Conservation (phyloP, 2,113 vertebrate species). For the Tylochromis polylepis region DNA sequence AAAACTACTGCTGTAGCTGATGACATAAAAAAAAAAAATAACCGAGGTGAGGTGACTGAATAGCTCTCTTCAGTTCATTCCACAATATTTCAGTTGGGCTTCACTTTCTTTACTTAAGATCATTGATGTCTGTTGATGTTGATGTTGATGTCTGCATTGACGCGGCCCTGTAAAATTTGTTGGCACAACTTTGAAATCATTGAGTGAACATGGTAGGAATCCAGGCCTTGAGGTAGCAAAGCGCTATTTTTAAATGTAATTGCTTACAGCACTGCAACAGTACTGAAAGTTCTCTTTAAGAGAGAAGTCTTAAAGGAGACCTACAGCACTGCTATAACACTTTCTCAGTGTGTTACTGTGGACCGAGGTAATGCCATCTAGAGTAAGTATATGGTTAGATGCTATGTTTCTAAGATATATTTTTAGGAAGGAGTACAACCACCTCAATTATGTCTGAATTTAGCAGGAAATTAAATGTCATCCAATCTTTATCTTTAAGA, state of each 20-base stretch:
- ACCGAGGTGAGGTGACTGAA: background rate
- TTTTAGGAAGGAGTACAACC: background rate
- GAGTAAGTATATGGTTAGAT: background rate
- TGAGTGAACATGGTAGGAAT: background rate
- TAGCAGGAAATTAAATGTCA: background rate
- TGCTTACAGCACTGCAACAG: background rate
- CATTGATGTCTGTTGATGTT: no score
- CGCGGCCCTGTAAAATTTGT: background rate
- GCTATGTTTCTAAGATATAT: fast-evolving
- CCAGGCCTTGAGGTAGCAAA: background rate
- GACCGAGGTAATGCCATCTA: background rate
- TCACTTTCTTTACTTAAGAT: background rate
- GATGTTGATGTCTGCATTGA: background rate
- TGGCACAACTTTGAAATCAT: background rate
- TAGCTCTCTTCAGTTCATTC: background rate
- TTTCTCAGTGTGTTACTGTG: background rate
- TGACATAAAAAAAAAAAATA: background rate
- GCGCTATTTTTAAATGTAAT: background rate
- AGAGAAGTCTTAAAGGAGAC: background rate
- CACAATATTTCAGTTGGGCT: background rate
- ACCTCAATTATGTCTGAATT: background rate
- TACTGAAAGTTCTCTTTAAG: background rate
- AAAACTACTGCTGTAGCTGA: background rate
- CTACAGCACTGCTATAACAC: background rate
- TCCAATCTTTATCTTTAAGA: background rate